Evolutionary conservation across 2,888 invertebrate species (phyloP).

Genomic region (Labia minor): DNA sequence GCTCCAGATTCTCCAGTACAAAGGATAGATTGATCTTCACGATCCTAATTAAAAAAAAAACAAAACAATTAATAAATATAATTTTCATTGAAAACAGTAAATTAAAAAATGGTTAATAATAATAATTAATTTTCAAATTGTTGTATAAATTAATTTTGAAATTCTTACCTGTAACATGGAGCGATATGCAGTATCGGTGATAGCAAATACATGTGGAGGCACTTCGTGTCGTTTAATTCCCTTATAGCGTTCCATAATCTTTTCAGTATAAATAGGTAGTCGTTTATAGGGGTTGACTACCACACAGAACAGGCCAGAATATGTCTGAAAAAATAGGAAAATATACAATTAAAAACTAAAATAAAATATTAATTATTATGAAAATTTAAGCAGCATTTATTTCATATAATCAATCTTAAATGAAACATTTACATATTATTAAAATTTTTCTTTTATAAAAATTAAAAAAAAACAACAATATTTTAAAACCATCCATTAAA

Average conservation of each 20-base stretch:
- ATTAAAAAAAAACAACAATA: no score
- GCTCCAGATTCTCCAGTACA: slow-evolving; percentile 99
- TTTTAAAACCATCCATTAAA: no score
- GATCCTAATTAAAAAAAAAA: slow-evolving; percentile 71
- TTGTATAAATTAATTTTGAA: background rate
- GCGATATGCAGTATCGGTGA: slow-evolving; percentile 97
- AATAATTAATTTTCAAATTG: no score
- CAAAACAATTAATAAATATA: slow-evolving; percentile 25
- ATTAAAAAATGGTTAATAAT: no score
- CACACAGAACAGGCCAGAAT: slow-evolving; percentile 99
- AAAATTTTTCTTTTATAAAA: no score
- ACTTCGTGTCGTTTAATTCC: slow-evolving; percentile 98
- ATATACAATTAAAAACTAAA: background rate
- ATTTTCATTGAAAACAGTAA: no score
- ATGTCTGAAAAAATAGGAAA: slow-evolving; percentile 65
- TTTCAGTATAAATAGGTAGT: slow-evolving; percentile 98
- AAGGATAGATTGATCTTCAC: slow-evolving; percentile 98
- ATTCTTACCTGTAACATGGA: slow-evolving; percentile 99
- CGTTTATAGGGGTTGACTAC: slow-evolving; percentile 99
- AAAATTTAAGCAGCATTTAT: no score
- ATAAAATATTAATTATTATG: background rate
- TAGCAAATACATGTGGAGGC: slow-evolving; percentile 99
- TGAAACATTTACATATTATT: no score
- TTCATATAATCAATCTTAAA: no score
- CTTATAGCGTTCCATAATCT: slow-evolving; percentile 98